Evolutionary conservation across 2,888 invertebrate species (phyloP).

Genomic region (Caenorhabditis panamensis): DNA sequence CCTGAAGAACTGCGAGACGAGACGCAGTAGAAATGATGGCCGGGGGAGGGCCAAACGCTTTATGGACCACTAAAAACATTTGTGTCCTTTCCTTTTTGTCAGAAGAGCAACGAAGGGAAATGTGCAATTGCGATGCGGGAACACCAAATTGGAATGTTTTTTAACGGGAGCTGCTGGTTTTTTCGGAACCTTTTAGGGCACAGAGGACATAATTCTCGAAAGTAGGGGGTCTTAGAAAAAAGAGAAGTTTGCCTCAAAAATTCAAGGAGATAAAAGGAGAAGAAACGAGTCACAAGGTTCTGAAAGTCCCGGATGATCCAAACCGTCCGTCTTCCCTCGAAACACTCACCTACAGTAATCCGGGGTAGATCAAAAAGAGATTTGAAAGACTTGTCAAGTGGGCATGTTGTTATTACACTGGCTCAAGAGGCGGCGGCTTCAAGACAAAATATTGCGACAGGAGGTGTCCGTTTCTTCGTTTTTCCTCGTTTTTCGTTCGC

Average conservation of each 20-base stretch:
- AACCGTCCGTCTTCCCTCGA: too few relatives aligned
- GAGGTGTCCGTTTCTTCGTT: conserved; percentile 21
- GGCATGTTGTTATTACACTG: conserved; percentile 23
- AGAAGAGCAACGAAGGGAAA: neutral
- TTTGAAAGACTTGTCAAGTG: too few relatives aligned
- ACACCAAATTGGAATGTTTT: neutral
- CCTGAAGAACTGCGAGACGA: too few relatives aligned
- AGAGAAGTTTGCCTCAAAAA: too few relatives aligned
- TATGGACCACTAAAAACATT: conserved; percentile 54
- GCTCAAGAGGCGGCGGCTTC: neutral
- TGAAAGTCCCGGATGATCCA: too few relatives aligned
- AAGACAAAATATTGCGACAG: conserved; percentile 31
- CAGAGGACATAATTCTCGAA: too few relatives aligned
- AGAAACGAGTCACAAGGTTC: too few relatives aligned
- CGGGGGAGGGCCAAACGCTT: conserved; percentile 29
- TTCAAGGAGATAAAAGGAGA: too few relatives aligned
- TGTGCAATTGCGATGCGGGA: neutral
- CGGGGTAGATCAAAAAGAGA: neutral
- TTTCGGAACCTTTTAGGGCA: too few relatives aligned
- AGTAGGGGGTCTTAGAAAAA: too few relatives aligned
- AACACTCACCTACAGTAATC: neutral
- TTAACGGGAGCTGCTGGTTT: too few relatives aligned
- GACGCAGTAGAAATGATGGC: conserved; percentile 13
- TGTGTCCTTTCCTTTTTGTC: conserved; percentile 33
- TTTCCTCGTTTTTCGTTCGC: too few relatives aligned